These are phyloP conservation scores for Madoqua kirkii DNA, from an alignment of 2,113 vertebrate species.

Conservation along the genomic window DNA sequence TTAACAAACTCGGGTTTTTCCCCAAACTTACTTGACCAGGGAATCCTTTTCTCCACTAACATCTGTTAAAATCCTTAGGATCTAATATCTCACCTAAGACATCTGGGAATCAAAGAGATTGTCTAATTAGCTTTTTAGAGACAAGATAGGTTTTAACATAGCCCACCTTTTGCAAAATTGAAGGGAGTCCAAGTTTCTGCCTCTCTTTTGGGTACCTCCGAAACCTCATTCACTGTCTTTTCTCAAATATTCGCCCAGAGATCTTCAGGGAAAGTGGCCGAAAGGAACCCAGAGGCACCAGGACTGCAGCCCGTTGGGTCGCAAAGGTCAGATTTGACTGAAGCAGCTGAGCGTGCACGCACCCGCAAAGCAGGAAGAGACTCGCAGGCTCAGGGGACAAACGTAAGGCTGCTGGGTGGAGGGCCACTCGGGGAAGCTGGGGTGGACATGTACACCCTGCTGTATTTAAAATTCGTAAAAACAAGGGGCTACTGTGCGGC, in stretches of 20 bases:
- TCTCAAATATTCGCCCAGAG: background rate
- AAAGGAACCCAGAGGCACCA: background rate
- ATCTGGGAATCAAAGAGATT: background rate
- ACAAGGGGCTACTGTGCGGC: background rate
- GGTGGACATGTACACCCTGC: background rate
- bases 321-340: background rate
- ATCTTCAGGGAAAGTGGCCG: background rate
- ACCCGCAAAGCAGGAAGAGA: background rate
- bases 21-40: background rate
- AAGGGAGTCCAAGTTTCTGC: background rate
- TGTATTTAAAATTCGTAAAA: background rate
- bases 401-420: accelerated
- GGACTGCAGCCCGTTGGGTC: accelerated
- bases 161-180: background rate
- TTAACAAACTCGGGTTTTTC: background rate
- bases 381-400: background rate
- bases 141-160: background rate
- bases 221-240: background rate
- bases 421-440: accelerated
- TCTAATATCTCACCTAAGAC: background rate
- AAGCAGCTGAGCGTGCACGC: accelerated
- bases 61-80: background rate
- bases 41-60: background rate
- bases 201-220: background rate
- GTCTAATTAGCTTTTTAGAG: background rate